A percentile compares a stretch with the other conserved stretches of the same genome.
These are phyloP conservation scores for Varecia variegata DNA, from an alignment of 2,797 vertebrate genomes.

Conservation along the genomic window DNA sequence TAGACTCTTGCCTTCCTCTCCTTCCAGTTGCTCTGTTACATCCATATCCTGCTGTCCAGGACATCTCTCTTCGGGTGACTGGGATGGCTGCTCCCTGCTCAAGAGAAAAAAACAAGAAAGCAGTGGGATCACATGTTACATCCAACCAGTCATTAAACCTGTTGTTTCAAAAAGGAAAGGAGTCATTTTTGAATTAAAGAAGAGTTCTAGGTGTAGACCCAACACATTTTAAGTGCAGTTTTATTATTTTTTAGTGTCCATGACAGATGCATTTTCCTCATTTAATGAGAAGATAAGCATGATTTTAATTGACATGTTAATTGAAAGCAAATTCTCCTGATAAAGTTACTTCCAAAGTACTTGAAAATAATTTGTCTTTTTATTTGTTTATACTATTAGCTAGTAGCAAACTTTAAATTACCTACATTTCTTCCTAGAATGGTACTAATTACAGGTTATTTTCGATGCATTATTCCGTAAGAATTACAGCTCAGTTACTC, in stretches of 20 bases:
- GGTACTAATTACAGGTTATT: constrained; percentile 42
- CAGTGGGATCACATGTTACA: background rate
- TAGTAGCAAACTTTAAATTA: constrained; percentile 54
- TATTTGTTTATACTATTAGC: constrained; percentile 58
- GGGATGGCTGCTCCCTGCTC: background rate
- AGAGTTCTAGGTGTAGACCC: background rate
- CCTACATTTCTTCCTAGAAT: constrained; percentile 30
- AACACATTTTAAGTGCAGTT: background rate
- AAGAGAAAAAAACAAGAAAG: background rate
- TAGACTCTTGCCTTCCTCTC: background rate
- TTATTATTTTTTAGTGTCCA: constrained; percentile 37
- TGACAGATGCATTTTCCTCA: constrained; percentile 27
- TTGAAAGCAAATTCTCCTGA: constrained; percentile 56
- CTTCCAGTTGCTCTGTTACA: background rate
- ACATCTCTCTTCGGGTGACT: background rate
- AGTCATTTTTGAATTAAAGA: background rate
- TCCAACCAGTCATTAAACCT: background rate
- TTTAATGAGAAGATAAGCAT: constrained; percentile 59
- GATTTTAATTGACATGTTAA: constrained; percentile 60
- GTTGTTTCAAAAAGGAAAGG: background rate
- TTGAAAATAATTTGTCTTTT: constrained; percentile 64
- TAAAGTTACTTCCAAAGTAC: constrained; percentile 55
- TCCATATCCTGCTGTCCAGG: background rate
- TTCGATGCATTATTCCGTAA: constrained; percentile 36
- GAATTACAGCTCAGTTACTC: constrained; percentile 5